phyloP scores from a whole-genome alignment of 1,140 invertebrate genomes.

The Calliopsis andreniformis region DNA sequence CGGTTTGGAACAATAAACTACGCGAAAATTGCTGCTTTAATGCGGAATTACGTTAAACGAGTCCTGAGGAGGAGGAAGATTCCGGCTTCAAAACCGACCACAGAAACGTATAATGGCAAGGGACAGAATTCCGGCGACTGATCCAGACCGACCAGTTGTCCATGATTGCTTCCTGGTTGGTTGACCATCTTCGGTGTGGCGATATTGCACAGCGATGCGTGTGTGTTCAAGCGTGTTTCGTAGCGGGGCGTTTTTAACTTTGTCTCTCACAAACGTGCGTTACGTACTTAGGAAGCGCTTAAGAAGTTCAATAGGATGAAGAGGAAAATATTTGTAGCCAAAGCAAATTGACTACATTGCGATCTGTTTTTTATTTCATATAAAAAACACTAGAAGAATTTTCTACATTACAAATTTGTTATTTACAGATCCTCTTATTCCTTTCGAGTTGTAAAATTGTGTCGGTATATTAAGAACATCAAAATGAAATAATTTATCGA shows the following conservation, averaged over 20 bases:
- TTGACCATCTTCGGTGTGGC: slow-evolving; percentile 35
- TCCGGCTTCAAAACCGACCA: slow-evolving; percentile 48
- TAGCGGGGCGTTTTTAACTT: neutral
- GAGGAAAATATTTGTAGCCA: too few relatives aligned
- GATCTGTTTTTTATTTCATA: too few relatives aligned
- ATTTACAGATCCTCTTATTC: too few relatives aligned
- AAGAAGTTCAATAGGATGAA: too few relatives aligned
- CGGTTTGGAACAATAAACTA: neutral
- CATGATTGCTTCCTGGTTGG: slow-evolving; percentile 69
- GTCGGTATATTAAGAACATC: too few relatives aligned
- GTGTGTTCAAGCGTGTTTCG: neutral
- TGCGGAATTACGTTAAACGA: slow-evolving; percentile 28
- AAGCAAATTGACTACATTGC: too few relatives aligned
- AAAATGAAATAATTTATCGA: too few relatives aligned
- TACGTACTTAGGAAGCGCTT: neutral
- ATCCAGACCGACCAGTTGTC: slow-evolving; percentile 50
- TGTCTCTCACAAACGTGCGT: neutral
- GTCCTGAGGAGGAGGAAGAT: slow-evolving; percentile 33
- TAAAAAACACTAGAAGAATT: too few relatives aligned
- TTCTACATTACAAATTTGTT: too few relatives aligned
- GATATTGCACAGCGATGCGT: neutral
- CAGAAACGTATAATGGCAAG: slow-evolving; percentile 48
- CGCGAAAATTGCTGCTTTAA: slow-evolving; percentile 42
- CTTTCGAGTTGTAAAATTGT: too few relatives aligned
- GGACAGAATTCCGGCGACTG: slow-evolving; percentile 66